Percentiles rank a stretch among this genome's conserved stretches.
Evolutionary conservation across 1,140 invertebrate species (phyloP).

Genomic region (Centruroides vittatus): DNA sequence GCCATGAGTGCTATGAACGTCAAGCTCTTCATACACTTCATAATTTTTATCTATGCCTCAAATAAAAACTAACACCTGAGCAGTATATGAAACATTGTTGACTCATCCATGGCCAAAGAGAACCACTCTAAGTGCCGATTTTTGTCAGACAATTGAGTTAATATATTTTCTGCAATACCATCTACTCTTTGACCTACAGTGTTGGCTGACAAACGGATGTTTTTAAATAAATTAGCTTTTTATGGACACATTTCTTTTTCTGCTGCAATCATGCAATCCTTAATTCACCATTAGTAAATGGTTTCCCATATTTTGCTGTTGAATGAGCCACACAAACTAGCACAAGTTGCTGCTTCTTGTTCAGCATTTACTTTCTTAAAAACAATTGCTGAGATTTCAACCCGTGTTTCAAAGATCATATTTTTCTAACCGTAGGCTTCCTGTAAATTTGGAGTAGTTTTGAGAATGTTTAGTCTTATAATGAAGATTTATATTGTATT

Average conservation of each 20-base stretch:
- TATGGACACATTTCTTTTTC: constrained; percentile 24
- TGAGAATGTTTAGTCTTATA: constrained; percentile 17
- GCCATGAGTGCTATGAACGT: no score
- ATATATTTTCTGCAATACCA: neutral
- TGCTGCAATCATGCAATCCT: constrained; percentile 24
- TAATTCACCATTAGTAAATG: constrained; percentile 26
- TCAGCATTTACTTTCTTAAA: constrained; percentile 19
- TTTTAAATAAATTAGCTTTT: constrained; percentile 15
- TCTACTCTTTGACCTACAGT: neutral
- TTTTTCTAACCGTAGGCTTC: constrained; percentile 20
- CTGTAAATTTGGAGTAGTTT: neutral
- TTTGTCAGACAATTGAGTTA: neutral
- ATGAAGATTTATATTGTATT: constrained; percentile 24
- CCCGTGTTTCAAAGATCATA: constrained; percentile 19
- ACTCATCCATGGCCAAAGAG: no score
- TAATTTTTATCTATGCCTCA: no score
- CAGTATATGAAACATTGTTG: no score
- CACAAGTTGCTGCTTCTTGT: constrained; percentile 20
- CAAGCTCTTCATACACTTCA: no score
- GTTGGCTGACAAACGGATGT: constrained; percentile 12
- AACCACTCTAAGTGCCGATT: neutral
- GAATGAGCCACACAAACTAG: constrained; percentile 18
- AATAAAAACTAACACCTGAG: no score
- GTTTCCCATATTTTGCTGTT: constrained; percentile 23
- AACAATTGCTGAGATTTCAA: constrained; percentile 21